Evolutionary conservation across 2,113 vertebrate genomes (phyloP).

Genomic region (Elaphurus davidianus): DNA sequence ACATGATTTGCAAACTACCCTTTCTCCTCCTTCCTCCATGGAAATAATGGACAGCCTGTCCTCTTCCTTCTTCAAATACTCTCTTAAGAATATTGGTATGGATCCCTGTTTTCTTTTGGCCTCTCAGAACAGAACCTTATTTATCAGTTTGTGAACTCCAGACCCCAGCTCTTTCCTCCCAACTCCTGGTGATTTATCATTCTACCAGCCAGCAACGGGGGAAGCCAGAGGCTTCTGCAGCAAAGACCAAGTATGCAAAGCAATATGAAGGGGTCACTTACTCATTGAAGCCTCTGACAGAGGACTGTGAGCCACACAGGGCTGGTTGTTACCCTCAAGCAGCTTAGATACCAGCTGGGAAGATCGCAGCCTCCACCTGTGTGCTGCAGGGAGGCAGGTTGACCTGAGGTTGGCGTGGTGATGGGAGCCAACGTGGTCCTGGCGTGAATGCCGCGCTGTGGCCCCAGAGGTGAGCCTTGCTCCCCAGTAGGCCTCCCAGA

Average conservation of each 20-base stretch:
- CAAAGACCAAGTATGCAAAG: background rate
- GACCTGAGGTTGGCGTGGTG: background rate
- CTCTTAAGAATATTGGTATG: background rate
- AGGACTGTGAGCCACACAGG: background rate
- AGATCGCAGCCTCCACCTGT: fast-evolving
- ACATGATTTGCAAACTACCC: background rate
- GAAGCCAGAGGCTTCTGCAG: background rate
- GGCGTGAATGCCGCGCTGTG: fast-evolving
- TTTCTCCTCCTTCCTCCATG: background rate
- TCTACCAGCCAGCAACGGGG: background rate
- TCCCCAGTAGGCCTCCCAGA: background rate
- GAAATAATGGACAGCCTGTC: background rate
- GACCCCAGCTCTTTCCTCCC: background rate
- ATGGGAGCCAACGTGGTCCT: background rate
- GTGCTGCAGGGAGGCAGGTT: background rate
- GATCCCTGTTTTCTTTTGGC: background rate
- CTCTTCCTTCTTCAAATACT: background rate
- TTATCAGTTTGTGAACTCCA: background rate
- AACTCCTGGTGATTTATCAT: background rate
- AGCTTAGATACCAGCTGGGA: background rate
- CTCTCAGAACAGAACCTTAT: background rate
- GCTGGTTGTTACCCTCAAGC: background rate
- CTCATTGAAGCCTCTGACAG: background rate
- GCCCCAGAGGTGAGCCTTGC: background rate
- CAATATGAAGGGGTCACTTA: fast-evolving